Evolutionary conservation across 2,888 invertebrate genomes (phyloP), one percentile per base, ranked within the genome.

Genomic region (Ganaspis brasiliensis): DNA sequence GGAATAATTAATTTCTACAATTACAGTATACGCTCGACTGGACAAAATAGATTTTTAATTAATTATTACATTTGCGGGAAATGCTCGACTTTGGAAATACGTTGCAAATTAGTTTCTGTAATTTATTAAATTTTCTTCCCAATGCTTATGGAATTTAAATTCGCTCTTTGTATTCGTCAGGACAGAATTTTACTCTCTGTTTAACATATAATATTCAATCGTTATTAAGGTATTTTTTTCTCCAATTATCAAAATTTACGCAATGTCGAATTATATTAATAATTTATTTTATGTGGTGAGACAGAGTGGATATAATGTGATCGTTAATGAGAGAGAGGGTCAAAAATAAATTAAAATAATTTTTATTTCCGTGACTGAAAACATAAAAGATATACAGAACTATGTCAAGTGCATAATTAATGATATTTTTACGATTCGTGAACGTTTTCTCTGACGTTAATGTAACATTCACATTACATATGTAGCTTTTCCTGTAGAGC

Each of bases 41-140:
- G n/a, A 24, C 31, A 24, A 40, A 45, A 24, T 24, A 21, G 24
- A 24, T n/a, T 67, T 67, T 45, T 40, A 45, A 67, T 67, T 67
- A 67, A 40, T 67, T 45, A 67, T 67, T 67, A 67, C 52, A 67
- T 67, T 67, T 67, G 24, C 45, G 40, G 40, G 14, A 24, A 24
- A 19, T 45, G n/a, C 19, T 24, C 21, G 14, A 14, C 24, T 67
- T 45, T 24, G 40, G 40, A 45, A 67, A 67, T 40, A 45, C 45
- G 40, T 21, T 45, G n/a, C 45, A 24, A 24, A 45, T 67, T 24
- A 61, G n/a, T 63, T n/a, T 19, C 1, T 45, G 37, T 45, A 21
- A 24, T 63, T 63, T 24, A 40, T 67, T 67, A 24, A 21, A 63
- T 37, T 37, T 63, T 14, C 19, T 37, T 63, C 19, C n/a, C 19